These are phyloP conservation scores for Euplexia lucipara DNA, from an alignment of 2,888 invertebrate species.

Conservation along the genomic window DNA sequence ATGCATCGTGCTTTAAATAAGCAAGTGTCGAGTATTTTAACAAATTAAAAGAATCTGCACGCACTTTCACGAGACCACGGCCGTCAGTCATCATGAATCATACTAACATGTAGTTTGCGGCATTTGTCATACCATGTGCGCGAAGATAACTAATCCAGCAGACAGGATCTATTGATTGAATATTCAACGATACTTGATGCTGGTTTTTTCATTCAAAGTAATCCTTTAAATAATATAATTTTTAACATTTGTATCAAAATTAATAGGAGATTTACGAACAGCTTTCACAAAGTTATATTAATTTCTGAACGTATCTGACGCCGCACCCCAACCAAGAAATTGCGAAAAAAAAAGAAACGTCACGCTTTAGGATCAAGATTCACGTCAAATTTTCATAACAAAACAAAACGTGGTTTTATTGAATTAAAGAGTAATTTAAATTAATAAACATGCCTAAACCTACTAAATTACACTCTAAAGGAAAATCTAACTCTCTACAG, in stretches of 20 bases:
- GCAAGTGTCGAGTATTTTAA: no score
- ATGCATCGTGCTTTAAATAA: no score
- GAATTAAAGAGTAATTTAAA: constrained; percentile 23
- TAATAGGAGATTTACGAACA: no score
- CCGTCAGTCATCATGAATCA: no score
- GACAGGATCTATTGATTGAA: no score
- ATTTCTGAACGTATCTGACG: constrained; percentile 47
- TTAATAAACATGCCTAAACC: constrained; percentile 81
- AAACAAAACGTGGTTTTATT: constrained; percentile 73
- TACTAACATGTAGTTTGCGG: no score
- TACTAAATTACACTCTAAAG: constrained; percentile 84
- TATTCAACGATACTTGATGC: no score
- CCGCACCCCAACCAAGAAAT: constrained; percentile 39
- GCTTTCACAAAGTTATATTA: not conserved
- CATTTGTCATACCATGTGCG: no score
- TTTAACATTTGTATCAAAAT: not conserved
- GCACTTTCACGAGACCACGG: no score
- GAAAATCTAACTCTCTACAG: constrained; percentile 83
- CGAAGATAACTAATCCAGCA: no score
- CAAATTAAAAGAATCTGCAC: no score
- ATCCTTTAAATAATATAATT: not conserved
- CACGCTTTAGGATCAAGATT: constrained; percentile 30
- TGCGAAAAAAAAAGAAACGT: constrained; percentile 33
- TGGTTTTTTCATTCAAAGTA: no score
- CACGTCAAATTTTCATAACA: constrained; percentile 66